These are phyloP conservation scores for Scleropages formosus DNA, from an alignment of 2,797 vertebrate genomes.

Conservation along the genomic window DNA sequence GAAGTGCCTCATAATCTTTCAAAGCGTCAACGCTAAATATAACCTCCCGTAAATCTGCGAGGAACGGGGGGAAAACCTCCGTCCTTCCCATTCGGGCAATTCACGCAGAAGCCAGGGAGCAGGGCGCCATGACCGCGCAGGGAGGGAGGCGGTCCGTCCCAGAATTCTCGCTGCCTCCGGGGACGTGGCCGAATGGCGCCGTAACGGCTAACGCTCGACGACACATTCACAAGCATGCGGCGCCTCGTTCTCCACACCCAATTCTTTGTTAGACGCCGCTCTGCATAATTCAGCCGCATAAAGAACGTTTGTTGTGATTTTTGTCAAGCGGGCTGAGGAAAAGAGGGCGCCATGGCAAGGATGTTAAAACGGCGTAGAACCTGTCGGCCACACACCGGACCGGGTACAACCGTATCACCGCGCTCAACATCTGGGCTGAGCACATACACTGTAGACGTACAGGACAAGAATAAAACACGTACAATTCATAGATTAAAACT, in stretches of 20 bases:
- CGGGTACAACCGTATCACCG: background rate
- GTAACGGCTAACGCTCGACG: background rate
- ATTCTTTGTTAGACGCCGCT: background rate
- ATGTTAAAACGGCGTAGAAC: background rate
- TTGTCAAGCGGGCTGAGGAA: slow-evolving; percentile 7
- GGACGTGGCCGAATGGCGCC: background rate
- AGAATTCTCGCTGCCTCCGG: background rate
- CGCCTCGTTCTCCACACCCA: background rate
- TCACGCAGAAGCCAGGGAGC: background rate
- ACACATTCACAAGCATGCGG: background rate
- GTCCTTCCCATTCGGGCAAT: background rate
- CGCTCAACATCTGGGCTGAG: no score
- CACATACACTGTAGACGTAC: no score
- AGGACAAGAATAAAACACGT: background rate
- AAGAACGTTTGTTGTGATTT: slow-evolving; percentile 12
- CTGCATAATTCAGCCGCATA: background rate
- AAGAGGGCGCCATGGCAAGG: background rate
- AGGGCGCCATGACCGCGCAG: no score
- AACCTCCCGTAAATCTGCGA: slow-evolving; percentile 34
- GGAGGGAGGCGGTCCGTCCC: background rate
- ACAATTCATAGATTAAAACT: no score
- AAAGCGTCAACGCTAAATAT: slow-evolving; percentile 49
- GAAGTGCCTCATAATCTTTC: slow-evolving; percentile 47
- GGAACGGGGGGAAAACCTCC: slow-evolving; percentile 3
- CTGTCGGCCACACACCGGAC: background rate